A percentile compares a stretch with the other conserved stretches of the same genome.
These are phyloP conservation scores for Semicossyphus pulcher DNA, from an alignment of 2,113 vertebrate genomes.

Conservation along the genomic window DNA sequence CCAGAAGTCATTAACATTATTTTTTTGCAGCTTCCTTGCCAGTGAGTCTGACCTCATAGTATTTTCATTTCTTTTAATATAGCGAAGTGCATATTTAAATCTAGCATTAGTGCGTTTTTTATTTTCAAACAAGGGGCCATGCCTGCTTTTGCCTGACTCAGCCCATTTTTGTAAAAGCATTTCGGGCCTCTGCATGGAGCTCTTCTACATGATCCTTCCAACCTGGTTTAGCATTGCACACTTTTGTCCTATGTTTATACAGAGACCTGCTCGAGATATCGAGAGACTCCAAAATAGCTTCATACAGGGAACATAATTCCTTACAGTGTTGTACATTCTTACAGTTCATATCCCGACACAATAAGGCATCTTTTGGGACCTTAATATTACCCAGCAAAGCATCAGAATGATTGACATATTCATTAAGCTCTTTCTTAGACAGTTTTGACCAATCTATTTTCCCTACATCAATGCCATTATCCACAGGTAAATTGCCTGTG, in stretches of 20 bases:
- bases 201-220: background rate
- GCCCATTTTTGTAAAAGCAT: conserved; percentile 1
- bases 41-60: too few relatives aligned
- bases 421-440: too few relatives aligned
- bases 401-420: too few relatives aligned
- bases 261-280: background rate
- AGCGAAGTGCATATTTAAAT: background rate
- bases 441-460: background rate
- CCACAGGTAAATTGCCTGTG: background rate
- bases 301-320: background rate
- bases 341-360: background rate
- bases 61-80: background rate
- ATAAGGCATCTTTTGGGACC: background rate
- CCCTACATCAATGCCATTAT: background rate
- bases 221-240: background rate
- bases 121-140: too few relatives aligned
- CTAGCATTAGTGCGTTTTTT: background rate
- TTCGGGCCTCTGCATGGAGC: background rate
- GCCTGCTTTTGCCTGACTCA: background rate
- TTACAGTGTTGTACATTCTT: background rate
- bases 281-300: background rate
- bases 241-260: background rate
- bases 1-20: background rate
- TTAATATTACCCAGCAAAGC: background rate
- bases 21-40: background rate